These are phyloP conservation scores for Tamias sibiricus DNA, from an alignment of 2,113 vertebrate species.

Conservation along the genomic window DNA sequence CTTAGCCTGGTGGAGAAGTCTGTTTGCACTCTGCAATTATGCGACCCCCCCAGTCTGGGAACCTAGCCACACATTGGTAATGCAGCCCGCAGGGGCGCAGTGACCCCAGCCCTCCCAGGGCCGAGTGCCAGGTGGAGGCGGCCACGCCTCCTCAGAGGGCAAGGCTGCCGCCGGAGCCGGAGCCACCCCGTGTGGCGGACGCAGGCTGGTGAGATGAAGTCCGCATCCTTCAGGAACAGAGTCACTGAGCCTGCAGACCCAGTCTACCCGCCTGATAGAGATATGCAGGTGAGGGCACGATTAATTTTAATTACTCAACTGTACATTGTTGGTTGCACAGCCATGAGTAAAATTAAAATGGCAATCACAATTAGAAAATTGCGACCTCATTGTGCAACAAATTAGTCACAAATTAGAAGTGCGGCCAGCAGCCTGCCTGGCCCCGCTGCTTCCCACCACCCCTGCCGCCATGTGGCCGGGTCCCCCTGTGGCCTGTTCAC, in stretches of 20 bases:
- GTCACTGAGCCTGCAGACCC: conserved; percentile 85
- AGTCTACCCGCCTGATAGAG: conserved; percentile 90
- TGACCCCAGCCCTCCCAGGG: not conserved
- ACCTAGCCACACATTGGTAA: not conserved
- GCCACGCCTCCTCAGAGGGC: not conserved
- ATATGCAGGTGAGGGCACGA: conserved; percentile 93
- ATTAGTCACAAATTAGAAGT: conserved; percentile 94
- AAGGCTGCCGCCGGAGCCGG: not conserved
- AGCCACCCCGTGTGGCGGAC: conserved; percentile 84
- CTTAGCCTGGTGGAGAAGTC: conserved; percentile 68
- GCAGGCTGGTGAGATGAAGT: conserved; percentile 82
- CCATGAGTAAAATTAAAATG: conserved; percentile 98
- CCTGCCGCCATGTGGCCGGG: conserved; percentile 78
- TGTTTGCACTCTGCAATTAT: conserved; percentile 65
- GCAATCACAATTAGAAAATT: conserved; percentile 98
- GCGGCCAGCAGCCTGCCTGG: conserved; percentile 82
- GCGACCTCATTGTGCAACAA: conserved; percentile 96
- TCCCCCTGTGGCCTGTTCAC: conserved; percentile 73
- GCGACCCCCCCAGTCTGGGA: conserved; percentile 35
- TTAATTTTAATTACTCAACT: conserved; percentile 98
- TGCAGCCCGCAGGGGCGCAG: not conserved
- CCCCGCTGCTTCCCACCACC: conserved; percentile 72
- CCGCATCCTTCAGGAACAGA: conserved; percentile 84
- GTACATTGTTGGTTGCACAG: conserved; percentile 93
- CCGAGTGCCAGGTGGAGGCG: conserved; percentile 38